Evolutionary conservation across 2,113 vertebrate genomes (phyloP).

Genomic region (Apaloderma vittatum): DNA sequence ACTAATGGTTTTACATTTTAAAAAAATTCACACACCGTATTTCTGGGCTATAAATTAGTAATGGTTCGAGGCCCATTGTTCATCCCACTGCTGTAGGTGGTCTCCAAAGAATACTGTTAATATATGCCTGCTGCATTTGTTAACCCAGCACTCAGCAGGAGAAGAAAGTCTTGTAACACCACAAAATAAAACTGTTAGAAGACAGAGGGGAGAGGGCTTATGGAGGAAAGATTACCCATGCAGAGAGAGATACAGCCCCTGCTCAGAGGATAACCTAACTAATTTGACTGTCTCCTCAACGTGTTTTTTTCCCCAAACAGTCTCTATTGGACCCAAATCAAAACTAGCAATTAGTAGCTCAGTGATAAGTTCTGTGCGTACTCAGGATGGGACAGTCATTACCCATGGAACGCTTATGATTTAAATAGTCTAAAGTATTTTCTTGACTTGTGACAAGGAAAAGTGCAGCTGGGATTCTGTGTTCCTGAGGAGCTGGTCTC

Average conservation of each 20-base stretch:
- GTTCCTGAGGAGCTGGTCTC: not conserved
- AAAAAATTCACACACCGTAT: not conserved
- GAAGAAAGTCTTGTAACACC: not conserved
- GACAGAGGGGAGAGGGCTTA: not conserved
- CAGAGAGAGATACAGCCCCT: not conserved
- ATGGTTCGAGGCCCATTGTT: slow-evolving; percentile 38
- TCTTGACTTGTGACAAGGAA: not conserved
- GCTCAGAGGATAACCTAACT: not conserved
- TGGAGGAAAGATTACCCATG: not conserved
- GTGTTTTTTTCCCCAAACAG: not conserved
- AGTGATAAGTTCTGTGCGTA: not conserved
- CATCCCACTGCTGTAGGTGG: slow-evolving; percentile 44
- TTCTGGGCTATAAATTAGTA: slow-evolving; percentile 55
- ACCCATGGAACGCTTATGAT: not conserved
- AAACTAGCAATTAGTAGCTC: not conserved
- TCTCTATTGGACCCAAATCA: not conserved
- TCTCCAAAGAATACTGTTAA: slow-evolving; percentile 38
- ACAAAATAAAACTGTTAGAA: not conserved
- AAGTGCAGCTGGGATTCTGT: not conserved
- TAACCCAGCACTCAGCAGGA: not conserved
- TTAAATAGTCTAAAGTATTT: not conserved
- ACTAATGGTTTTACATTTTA: slow-evolving; percentile 55
- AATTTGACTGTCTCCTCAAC: not conserved
- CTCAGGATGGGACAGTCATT: not conserved
- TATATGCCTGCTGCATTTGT: slow-evolving; percentile 37